Percentiles rank a stretch among this genome's conserved stretches.
Evolutionary conservation across 2,888 invertebrate genomes (phyloP).

Genomic region (Nymphalis polychloros): DNA sequence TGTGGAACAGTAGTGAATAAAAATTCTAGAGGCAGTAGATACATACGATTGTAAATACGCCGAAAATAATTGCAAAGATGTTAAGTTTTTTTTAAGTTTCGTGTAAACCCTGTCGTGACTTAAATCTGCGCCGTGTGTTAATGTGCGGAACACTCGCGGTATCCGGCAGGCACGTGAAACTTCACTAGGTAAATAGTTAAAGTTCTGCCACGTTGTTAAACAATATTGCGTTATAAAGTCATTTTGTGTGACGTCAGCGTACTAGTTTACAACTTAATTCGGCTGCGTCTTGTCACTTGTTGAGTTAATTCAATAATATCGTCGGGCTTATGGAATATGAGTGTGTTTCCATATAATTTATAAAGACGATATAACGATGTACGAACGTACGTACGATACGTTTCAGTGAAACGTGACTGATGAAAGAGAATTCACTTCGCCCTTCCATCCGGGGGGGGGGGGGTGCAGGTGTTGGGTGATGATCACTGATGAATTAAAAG

Average conservation of each 20-base stretch:
- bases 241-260: constrained; percentile 56
- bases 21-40: no score
- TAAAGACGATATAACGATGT: not conserved
- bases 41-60: no score
- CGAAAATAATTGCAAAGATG: not conserved
- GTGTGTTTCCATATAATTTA: not conserved
- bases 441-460: no score
- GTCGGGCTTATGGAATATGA: not conserved
- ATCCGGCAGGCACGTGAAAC: constrained; percentile 64
- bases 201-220: constrained; percentile 53
- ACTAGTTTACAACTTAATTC: constrained; percentile 58
- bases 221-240: constrained; percentile 66
- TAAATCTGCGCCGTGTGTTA: constrained; percentile 52
- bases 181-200: constrained; percentile 73
- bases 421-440: no score
- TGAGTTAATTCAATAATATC: constrained; percentile 11
- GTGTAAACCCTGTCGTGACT: constrained; percentile 8
- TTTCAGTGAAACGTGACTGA: no score
- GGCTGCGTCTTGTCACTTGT: constrained; percentile 35
- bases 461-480: no score
- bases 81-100: not conserved
- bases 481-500: no score
- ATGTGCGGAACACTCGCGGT: constrained; percentile 53
- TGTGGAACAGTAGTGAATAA: no score
- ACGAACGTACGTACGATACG: no score